Evolutionary conservation across 2,888 invertebrate genomes (phyloP).

Genomic region (Metellina segmentata): DNA sequence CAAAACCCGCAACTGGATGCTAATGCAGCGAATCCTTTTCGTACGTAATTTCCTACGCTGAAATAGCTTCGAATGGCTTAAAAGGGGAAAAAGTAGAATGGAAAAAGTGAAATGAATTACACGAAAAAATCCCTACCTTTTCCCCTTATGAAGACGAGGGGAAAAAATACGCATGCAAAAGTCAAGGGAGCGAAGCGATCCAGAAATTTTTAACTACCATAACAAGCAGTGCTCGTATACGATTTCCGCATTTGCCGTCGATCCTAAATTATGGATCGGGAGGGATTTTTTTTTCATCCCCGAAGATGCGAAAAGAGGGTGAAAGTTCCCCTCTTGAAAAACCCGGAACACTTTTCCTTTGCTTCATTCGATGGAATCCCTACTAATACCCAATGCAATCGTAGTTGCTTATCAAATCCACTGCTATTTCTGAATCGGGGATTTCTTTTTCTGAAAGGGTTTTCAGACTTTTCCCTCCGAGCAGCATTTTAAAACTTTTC

Average conservation of each 20-base stretch:
- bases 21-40: background rate
- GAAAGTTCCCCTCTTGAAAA: conserved; percentile 25
- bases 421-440: conserved; percentile 6
- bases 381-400: conserved; percentile 51
- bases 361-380: background rate
- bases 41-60: background rate
- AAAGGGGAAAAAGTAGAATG: background rate
- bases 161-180: background rate
- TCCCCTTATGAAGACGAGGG: background rate
- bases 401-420: conserved; percentile 44
- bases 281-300: conserved; percentile 19
- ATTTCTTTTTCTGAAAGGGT: conserved; percentile 28
- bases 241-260: conserved; percentile 32
- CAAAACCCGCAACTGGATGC: background rate
- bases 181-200: conserved; percentile 29
- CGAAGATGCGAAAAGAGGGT: too few species aligned
- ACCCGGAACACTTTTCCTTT: conserved; percentile 9
- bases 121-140: background rate
- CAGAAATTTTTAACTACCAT: conserved; percentile 71
- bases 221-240: conserved; percentile 53
- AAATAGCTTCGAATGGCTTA: background rate
- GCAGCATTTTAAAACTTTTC: conserved; percentile 56
- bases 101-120: conserved; percentile 2
- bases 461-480: conserved; percentile 40
- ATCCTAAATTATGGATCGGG: conserved; percentile 9